These are phyloP conservation scores for Hydraecia micacea DNA, from an alignment of 2,888 invertebrate genomes.

Conservation along the genomic window DNA sequence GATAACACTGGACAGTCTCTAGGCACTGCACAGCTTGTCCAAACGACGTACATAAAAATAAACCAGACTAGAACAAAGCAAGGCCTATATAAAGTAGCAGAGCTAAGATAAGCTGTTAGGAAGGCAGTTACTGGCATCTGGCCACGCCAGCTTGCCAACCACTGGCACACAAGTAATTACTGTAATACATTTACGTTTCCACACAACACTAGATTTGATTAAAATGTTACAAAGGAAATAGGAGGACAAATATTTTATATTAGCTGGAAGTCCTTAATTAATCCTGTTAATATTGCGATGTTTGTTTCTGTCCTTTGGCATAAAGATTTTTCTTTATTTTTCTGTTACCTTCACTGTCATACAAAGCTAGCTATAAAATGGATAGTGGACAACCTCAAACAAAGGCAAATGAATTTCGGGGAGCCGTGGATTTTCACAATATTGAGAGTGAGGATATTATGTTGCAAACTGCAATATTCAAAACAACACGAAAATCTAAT, in stretches of 20 bases:
- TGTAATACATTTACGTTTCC: conserved; percentile 59
- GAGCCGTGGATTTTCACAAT: not conserved
- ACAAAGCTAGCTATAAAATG: not conserved
- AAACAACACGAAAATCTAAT: conserved; percentile 14
- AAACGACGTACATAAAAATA: conserved; percentile 51
- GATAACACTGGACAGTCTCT: conserved; percentile 20
- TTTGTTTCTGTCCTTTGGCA: conserved; percentile 2
- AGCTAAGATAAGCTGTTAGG: conserved; percentile 70
- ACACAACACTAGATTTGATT: conserved; percentile 55
- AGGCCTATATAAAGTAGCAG: conserved; percentile 56
- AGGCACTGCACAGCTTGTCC: conserved; percentile 33
- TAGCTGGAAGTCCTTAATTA: conserved; percentile 30
- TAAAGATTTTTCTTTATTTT: conserved; percentile 16
- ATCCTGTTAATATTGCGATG: conserved; percentile 19
- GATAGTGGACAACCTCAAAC: not conserved
- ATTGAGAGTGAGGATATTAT: not conserved
- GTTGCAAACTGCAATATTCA: not conserved
- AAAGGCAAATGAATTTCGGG: not conserved
- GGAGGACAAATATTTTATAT: conserved; percentile 41
- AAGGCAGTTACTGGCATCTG: conserved; percentile 70
- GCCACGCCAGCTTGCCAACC: conserved; percentile 65
- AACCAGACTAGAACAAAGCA: conserved; percentile 43
- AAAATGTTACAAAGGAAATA: conserved; percentile 44
- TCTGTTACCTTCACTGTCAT: not conserved
- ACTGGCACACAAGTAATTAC: conserved; percentile 62